These are phyloP conservation scores for Charina bottae DNA, from an alignment of 2,113 vertebrate species.

Conservation along the genomic window DNA sequence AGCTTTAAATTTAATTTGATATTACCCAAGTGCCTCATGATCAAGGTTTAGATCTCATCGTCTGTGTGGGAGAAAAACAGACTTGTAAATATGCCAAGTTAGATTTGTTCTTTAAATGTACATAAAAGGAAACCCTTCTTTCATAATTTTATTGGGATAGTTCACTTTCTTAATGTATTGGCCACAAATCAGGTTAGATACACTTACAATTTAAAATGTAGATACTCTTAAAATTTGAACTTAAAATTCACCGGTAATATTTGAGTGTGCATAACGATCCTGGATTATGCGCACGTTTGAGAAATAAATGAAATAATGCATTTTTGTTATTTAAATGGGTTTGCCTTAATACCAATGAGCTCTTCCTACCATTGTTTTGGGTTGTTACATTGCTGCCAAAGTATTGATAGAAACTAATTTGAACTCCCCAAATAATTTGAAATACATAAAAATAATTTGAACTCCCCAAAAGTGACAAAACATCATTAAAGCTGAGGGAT, in stretches of 20 bases:
- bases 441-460: neutral
- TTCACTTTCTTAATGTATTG: accelerated
- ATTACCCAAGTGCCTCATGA: neutral
- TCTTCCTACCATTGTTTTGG: neutral
- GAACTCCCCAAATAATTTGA: neutral
- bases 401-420: neutral
- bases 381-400: neutral
- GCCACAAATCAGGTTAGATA: neutral
- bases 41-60: slow-evolving; percentile 25
- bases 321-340: neutral
- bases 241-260: neutral
- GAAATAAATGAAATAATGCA: neutral
- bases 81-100: neutral
- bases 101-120: neutral
- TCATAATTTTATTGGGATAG: neutral
- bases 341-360: neutral
- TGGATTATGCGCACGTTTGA: neutral
- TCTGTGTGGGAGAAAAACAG: neutral
- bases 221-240: no score
- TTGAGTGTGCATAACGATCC: neutral
- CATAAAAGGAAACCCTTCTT: accelerated
- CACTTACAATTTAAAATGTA: no score
- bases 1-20: neutral
- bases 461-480: neutral
- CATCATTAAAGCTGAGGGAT: neutral